phyloP scores from a whole-genome alignment of 2,888 invertebrate species.

The Chymomyza amoena region DNA sequence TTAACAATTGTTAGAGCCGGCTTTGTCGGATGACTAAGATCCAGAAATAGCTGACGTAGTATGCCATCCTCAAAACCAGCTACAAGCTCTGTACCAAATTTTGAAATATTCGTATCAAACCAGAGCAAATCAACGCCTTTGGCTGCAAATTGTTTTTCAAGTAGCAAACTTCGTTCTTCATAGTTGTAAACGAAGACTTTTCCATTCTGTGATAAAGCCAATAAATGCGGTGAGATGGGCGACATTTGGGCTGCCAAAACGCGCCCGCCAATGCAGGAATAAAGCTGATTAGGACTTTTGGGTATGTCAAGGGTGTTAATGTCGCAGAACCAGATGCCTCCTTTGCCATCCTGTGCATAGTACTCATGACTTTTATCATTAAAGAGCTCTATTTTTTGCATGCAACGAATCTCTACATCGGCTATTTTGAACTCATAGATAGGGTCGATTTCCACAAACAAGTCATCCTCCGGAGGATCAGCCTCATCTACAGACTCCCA shows the following conservation, averaged over 20 bases:
- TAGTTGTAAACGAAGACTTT: constrained; percentile 87
- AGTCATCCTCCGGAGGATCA: constrained; percentile 89
- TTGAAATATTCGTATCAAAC: constrained; percentile 84
- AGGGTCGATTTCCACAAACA: constrained; percentile 90
- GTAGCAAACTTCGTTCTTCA: constrained; percentile 81
- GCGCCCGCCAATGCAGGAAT: constrained; percentile 88
- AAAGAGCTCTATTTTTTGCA: constrained; percentile 75
- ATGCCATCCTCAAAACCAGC: constrained; percentile 87
- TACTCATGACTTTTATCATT: constrained; percentile 80
- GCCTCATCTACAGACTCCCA: constrained; percentile 94
- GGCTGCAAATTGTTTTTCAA: constrained; percentile 82
- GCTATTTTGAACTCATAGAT: constrained; percentile 88
- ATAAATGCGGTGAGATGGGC: constrained; percentile 84
- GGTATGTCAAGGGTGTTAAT: constrained; percentile 81
- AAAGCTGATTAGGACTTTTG: constrained; percentile 79
- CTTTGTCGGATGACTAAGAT: constrained; percentile 43
- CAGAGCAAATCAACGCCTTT: constrained; percentile 83
- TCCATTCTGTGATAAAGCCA: constrained; percentile 87
- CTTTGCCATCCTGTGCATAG: constrained; percentile 93
- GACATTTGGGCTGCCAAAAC: constrained; percentile 85
- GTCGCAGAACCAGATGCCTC: constrained; percentile 88
- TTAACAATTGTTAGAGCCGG: constrained; percentile 67
- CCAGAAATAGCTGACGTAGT: constrained; percentile 80
- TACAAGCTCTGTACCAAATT: constrained; percentile 83
- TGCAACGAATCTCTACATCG: constrained; percentile 72